phyloP scores from a whole-genome alignment of 2,113 vertebrate species.

The Siniperca knerii region DNA sequence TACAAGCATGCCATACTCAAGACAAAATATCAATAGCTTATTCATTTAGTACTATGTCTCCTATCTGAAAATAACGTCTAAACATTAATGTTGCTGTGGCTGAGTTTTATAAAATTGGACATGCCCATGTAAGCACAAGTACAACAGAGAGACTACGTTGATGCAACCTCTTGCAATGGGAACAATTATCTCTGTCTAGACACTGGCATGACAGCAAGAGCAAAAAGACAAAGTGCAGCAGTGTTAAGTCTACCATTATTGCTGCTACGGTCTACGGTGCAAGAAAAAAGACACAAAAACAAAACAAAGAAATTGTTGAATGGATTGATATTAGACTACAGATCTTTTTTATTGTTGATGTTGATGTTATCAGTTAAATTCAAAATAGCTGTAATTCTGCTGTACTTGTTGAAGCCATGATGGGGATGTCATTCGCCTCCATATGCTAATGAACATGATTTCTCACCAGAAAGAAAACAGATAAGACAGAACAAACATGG shows the following conservation, averaged over 20 bases:
- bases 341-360: not conserved
- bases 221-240: constrained; percentile 24
- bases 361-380: not conserved
- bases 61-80: constrained; percentile 1
- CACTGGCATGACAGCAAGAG: constrained; percentile 21
- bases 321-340: not conserved
- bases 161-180: constrained; percentile 69
- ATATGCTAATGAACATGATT: constrained; percentile 4
- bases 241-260: not conserved
- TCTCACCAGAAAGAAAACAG: constrained; percentile 7
- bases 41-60: not conserved
- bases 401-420: not conserved
- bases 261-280: not conserved
- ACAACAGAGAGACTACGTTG: constrained; percentile 33
- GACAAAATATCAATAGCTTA: not conserved
- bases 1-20: not conserved
- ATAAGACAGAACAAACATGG: not conserved
- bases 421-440: not conserved
- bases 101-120: not conserved
- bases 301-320: not conserved
- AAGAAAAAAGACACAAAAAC: not conserved
- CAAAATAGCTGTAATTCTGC: not conserved
- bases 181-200: constrained; percentile 62
- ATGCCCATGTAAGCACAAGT: not conserved
- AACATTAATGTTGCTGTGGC: not conserved